Conservation (phyloP, 2,113 vertebrate genomes). For the Amblyopsis rosae region DNA sequence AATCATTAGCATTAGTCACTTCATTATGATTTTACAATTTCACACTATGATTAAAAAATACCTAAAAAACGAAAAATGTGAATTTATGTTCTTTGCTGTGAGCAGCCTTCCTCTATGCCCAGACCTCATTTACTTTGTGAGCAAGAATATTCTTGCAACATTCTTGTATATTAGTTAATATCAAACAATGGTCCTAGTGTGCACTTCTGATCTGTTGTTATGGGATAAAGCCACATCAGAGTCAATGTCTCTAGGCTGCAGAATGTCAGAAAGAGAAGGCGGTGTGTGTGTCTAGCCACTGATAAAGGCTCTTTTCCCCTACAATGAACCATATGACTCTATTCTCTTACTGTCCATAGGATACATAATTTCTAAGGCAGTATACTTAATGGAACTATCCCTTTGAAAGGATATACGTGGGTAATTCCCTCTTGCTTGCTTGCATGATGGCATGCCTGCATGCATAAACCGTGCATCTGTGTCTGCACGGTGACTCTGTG, state of each 20-base stretch:
- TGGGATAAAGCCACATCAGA: slow-evolving; percentile 61
- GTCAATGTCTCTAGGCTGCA: slow-evolving; percentile 24
- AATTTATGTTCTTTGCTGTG: no score
- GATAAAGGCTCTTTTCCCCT: slow-evolving; percentile 15
- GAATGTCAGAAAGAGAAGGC: slow-evolving; percentile 35
- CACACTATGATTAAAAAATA: no score
- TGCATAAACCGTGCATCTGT: slow-evolving; percentile 35
- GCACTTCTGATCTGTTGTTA: slow-evolving; percentile 32
- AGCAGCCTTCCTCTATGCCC: slow-evolving; percentile 17
- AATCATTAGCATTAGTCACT: no score
- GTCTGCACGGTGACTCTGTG: slow-evolving; percentile 28
- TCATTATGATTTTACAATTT: neutral
- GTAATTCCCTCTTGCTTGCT: slow-evolving; percentile 25
- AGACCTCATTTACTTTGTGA: slow-evolving; percentile 66
- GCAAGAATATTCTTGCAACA: slow-evolving; percentile 56
- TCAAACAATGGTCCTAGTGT: slow-evolving; percentile 44
- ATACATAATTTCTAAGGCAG: slow-evolving; percentile 17
- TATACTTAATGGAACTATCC: slow-evolving; percentile 18
- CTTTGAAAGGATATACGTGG: slow-evolving; percentile 46
- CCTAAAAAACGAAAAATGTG: no score
- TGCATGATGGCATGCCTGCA: slow-evolving; percentile 22
- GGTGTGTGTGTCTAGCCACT: slow-evolving; percentile 13
- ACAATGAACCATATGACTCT: slow-evolving; percentile 9
- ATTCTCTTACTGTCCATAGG: slow-evolving; percentile 7
- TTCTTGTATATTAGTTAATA: slow-evolving; percentile 57